Evolutionary conservation across 1,140 invertebrate species (phyloP).

Genomic region (Amyelois transitella): DNA sequence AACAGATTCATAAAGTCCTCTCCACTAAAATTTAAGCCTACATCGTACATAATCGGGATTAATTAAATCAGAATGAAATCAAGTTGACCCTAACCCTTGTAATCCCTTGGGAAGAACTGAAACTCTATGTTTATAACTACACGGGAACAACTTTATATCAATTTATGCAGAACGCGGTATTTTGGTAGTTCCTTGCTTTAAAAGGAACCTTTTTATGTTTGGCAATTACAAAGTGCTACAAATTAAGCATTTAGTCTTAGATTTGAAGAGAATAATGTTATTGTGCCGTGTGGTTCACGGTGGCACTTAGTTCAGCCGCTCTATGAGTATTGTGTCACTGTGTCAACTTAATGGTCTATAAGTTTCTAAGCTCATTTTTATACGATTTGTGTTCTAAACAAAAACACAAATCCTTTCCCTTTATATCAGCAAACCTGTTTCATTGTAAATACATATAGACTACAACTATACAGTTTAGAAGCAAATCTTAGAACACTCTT

Average conservation of each 20-base stretch:
- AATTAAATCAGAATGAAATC: background rate
- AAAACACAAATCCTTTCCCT: too few relatives aligned
- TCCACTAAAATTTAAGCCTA: background rate
- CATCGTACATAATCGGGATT: background rate
- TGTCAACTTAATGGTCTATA: too few relatives aligned
- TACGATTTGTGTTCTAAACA: too few relatives aligned
- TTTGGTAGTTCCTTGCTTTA: background rate
- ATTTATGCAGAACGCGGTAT: background rate
- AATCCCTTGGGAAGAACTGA: background rate
- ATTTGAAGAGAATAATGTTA: too few relatives aligned
- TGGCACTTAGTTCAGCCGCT: too few relatives aligned
- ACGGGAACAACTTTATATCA: background rate
- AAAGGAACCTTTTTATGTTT: background rate
- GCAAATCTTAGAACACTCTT: conserved; percentile 32
- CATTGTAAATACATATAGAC: too few relatives aligned
- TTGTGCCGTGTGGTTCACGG: too few relatives aligned
- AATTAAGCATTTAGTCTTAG: background rate
- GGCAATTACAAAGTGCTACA: background rate
- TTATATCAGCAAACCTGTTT: too few relatives aligned
- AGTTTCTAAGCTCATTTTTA: too few relatives aligned
- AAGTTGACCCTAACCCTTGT: background rate
- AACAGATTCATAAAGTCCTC: too few relatives aligned
- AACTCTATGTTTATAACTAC: background rate
- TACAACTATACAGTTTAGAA: too few relatives aligned
- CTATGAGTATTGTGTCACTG: too few relatives aligned